Evolutionary conservation across 1,140 invertebrate species (phyloP), one percentile per base, ranked within the genome.

Genomic region (Cotesia glomerata): DNA sequence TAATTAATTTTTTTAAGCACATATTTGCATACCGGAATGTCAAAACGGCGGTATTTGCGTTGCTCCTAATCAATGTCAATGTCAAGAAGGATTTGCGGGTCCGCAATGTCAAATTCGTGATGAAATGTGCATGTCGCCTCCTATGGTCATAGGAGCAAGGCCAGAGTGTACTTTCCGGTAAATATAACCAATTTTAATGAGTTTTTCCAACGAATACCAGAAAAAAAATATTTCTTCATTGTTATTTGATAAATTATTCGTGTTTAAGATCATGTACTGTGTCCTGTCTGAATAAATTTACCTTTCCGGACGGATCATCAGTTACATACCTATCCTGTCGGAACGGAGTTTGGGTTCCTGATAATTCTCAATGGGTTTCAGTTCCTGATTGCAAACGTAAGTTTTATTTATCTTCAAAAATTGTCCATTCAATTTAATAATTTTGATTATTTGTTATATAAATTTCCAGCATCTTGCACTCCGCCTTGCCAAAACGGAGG

Each of bases 21-120:
- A n/a, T n/a, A 87, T 90, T 74, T 97, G 95, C 80, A 78, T 90
- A 13, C 91, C 92, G 0, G 83, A 88, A 0, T 97, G 95, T 82
- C 86, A 92, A 78, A 95, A 97, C 84, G 92, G 90, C 61, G 95
- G 95, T 0, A 91, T 93, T 11, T 96, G 95, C 78, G 78, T 92
- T 0, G 87, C 87, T 1, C 92, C 92, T 0, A 91, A 93, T 81
- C 83, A 89, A 0, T 95, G 94, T 77, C 81, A 91, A 9, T 97
- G 95, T 77, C 86, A 91, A 0, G 88, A 91, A 18, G 91, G 91
- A 77, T 95, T 90, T 82, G 89, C 89, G 26, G 95, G 95, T n/a
- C 89, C 90, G 0, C 88, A 91, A 62, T 97, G 95, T 80, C 92
- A 96, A 81, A 91, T 90, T 76, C 91, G 93, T 80, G 90, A 90